Base-by-base conservation (phyloP, 1,140 invertebrate genomes). In the Drosophila baimaii region DNA sequence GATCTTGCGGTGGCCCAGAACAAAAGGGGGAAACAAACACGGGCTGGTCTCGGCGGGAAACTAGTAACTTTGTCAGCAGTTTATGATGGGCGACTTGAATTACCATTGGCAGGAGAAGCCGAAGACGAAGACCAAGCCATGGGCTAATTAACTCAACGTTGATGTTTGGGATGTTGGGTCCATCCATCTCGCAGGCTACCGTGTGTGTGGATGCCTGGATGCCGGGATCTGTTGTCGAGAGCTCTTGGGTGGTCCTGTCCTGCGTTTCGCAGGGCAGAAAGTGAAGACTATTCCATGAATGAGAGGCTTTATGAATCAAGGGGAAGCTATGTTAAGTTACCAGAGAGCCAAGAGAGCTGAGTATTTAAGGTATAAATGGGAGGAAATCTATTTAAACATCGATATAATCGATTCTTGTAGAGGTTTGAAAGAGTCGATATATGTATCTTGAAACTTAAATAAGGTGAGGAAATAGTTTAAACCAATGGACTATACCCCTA, bases 41-140 rank as follows among this genome's bases (percentile, higher is more conserved):
- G 19, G 19, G 10, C 47, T 5, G 13, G 47, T 17, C 46, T 49
- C n/a, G 46, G 19, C 59, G 19, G 19, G 19, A 54, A 54, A 54
- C 51, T 43, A 35, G 72, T 63, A 82, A 78, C 82, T 85, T 88
- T 86, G 78, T 86, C 79, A 77, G 65, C 70, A 86, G 79, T 86
- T 86, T 88, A 88, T 88, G 65, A 79, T 65, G 79, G 52, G 63
- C 82, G 74, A 69, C 75, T 86, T 82, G 82, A 82, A 79, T 86
- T 86, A 86, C 82, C 65, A 56, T 29, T 59, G 47, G 23, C 15
- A 13, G 46, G 37, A 66, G 35, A 23, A 17, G 61, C 47, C 33
- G 31, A 55, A 23, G 66, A 9, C 47, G 27, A 52, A 35, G 13
- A 1, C 8, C 12, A 21, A 35, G 33, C 7, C 23, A 29, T 23